phyloP scores from a whole-genome alignment of 2,888 invertebrate genomes.

The Hypomecis atomaria region DNA sequence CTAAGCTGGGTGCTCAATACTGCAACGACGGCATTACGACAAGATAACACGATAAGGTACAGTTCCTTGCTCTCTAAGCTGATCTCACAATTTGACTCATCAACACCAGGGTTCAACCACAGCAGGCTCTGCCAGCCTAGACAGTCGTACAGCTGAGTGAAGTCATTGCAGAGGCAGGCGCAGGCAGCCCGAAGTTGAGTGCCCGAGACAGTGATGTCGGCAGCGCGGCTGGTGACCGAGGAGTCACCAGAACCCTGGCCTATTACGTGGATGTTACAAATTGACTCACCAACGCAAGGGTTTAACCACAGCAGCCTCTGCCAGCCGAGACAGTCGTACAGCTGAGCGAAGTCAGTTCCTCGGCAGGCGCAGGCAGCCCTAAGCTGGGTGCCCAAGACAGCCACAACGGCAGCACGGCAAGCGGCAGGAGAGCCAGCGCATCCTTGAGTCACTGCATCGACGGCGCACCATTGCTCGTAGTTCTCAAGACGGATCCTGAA shows the following conservation, averaged over 20 bases:
- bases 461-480: constrained; percentile 96
- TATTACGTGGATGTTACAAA: no score
- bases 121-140: constrained; percentile 60
- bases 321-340: constrained; percentile 96
- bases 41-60: no score
- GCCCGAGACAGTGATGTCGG: no score
- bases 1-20: no score
- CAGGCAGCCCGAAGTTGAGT: no score
- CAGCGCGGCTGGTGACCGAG: no score
- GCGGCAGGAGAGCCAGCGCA: constrained; percentile 94
- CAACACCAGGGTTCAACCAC: constrained; percentile 97
- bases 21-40: no score
- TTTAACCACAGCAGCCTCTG: constrained; percentile 95
- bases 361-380: constrained; percentile 95
- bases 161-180: no score
- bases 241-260: no score
- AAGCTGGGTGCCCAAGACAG: constrained; percentile 95
- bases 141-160: constrained; percentile 85
- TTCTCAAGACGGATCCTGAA: constrained; percentile 91
- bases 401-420: constrained; percentile 93
- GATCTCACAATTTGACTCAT: constrained; percentile 80
- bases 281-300: constrained; percentile 93
- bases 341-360: constrained; percentile 92
- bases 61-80: no score
- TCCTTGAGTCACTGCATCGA: constrained; percentile 94